Evolutionary conservation across 2,888 invertebrate species (phyloP), one percentile per base, ranked within the genome.

Genomic region (Ptychoptera contaminata): DNA sequence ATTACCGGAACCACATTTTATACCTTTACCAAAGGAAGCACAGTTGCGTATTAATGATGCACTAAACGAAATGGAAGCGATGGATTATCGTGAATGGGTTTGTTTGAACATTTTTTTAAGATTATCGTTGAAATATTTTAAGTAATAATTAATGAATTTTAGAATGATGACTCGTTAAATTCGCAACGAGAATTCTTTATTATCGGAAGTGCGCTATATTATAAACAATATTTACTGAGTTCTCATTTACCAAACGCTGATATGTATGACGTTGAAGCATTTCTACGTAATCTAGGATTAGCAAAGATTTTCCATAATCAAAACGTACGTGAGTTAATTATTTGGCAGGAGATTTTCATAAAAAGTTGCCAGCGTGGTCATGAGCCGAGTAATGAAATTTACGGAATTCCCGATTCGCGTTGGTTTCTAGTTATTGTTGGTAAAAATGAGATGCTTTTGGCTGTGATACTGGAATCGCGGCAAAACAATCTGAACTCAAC

Each of bases 31-130:
- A 0, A 72, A 80, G 55, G 85, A 86, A 58, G 82, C 82, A 1
- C 78, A 79, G 54, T 72, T 84, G 51, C 81, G 86, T 62, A 76
- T 91, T 43, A 87, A 88, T 60, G 87, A 90, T 64, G 85, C 87
- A 30, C 69, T 92, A 38, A 84, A 82, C 54, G 90, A 91, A 66
- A 73, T 90, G 63, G 90, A 91, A 67, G 84, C 91, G 11, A 86
- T 86, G 66, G 91, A 92, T 68, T 90, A 88, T 62, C 74, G 84
- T 54, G 87, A 87, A 67, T 84, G 85, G 84, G 32, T 32, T 11
- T 11, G n/a, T 32, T 30, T 30, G 9, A 30, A 30, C 9, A 8
- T 9, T 8, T 30, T 30, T 30, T 8, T 30, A 8, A 8, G 6
- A 8, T 30, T 9, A 30, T 30, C 30, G 7, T 8, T 9, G 30